Base-by-base conservation (phyloP, 2,797 vertebrate genomes). In the Microctenopoma lineatum region DNA sequence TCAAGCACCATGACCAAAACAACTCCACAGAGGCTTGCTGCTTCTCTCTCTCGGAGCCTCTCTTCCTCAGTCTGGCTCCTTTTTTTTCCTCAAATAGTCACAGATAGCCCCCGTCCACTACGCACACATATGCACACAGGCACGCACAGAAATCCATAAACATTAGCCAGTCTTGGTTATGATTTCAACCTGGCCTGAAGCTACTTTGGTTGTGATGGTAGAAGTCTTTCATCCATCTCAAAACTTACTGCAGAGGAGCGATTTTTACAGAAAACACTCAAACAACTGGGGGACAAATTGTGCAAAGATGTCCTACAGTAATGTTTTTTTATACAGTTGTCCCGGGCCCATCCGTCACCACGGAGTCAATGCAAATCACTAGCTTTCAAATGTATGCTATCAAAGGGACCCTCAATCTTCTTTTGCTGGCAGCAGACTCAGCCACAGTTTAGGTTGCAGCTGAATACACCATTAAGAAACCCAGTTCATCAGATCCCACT, bases 1-100 rank as follows among this genome's bases (percentile, higher is more conserved):
- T 91, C 87, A 87, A 85, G 81, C 87, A 86, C 88, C 87, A 83
- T 91, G 88, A 90, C 91, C 87, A 89, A 90, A 90, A 91, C 88
- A 90, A 88, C 84, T 86, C 84, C 85, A 51, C 84, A 70, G 84
- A 87, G 84, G 80, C 61, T 63, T 41, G 2, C 80, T 64, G 72
- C 69, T 61, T 6, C 29, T 66, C 84, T 81, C 59, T 71, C 81
- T 75, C 72, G 0, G 61, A 71, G 65, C 56, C 76, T 74, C 80
- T 74, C 70, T 75, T 70, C 48, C 74, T 84, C 64, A 36, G 63
- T 71, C 74, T 73, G 6, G 29, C 58, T 71, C 42, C 45, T 58
- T 77, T 56, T 54, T 53, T 2, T 15, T 13, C 27, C 48, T 34
- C 29, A 83, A 75, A 77, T 55, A 78, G 58, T 83, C 73, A 74